Percentiles rank a stretch among this genome's conserved stretches.
Conservation (phyloP, 2,113 vertebrate species). For the Lucifuga dentata region DNA sequence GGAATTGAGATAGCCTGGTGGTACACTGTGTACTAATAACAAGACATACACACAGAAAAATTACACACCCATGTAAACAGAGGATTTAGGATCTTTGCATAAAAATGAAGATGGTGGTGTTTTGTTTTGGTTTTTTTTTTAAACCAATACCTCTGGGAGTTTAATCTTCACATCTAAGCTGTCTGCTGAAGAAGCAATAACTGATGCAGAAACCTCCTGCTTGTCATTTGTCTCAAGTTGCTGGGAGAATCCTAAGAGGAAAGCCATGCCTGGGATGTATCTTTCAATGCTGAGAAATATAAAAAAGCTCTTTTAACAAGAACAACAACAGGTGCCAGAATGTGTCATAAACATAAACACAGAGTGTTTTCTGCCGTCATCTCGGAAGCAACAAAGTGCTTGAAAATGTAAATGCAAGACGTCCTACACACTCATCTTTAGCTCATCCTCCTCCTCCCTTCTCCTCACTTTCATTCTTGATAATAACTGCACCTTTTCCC, state of each 20-base stretch:
- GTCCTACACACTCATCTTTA: background rate
- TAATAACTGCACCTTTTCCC: background rate
- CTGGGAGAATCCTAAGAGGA: constrained; percentile 71
- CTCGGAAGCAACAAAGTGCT: background rate
- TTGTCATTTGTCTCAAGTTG: constrained; percentile 60
- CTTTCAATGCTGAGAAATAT: constrained; percentile 62
- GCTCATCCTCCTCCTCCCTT: background rate
- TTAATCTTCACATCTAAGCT: constrained; percentile 72
- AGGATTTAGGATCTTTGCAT: constrained; percentile 1
- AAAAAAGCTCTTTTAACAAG: constrained; percentile 4
- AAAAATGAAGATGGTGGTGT: background rate
- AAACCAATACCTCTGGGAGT: constrained; percentile 74
- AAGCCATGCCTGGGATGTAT: constrained; percentile 78
- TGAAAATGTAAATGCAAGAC: background rate
- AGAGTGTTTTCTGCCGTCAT: constrained; percentile 1
- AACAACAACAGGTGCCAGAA: background rate
- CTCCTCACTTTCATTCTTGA: background rate
- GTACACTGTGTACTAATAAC: constrained; percentile 75
- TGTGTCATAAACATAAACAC: background rate
- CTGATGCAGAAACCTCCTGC: constrained; percentile 68
- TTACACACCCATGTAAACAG: constrained; percentile 19
- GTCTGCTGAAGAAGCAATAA: constrained; percentile 65
- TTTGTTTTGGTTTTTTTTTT: constrained; percentile 3
- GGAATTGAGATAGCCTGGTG: constrained; percentile 60
- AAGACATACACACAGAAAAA: constrained; percentile 41